These are phyloP conservation scores for Chloebia gouldiae DNA, from an alignment of 2,113 vertebrate genomes.

Conservation along the genomic window DNA sequence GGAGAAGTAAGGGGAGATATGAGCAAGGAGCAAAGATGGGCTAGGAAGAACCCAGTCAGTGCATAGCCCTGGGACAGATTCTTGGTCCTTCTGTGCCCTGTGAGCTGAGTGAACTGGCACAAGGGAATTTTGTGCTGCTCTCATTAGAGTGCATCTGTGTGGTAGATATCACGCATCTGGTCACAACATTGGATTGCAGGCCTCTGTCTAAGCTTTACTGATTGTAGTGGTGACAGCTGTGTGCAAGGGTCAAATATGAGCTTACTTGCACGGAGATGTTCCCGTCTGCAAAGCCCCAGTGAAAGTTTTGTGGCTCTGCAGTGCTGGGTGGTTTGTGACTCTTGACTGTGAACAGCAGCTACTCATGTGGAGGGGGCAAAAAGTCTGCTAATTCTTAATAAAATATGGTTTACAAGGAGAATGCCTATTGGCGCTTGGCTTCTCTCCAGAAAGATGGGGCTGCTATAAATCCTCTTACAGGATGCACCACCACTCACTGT, in stretches of 20 bases:
- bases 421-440: not conserved
- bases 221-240: not conserved
- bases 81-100: no score
- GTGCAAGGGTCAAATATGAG: not conserved
- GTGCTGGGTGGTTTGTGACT: not conserved
- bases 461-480: not conserved
- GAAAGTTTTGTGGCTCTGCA: not conserved
- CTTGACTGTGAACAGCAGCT: not conserved
- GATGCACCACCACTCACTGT: accelerated
- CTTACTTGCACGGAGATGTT: not conserved
- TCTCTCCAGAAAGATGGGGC: not conserved
- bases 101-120: not conserved
- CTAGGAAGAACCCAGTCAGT: not conserved
- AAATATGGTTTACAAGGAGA: not conserved
- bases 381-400: not conserved
- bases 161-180: not conserved
- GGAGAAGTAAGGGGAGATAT: not conserved
- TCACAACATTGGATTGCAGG: not conserved
- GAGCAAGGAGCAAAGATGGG: not conserved
- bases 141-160: no score
- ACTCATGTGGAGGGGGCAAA: not conserved
- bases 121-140: not conserved
- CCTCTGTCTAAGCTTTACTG: not conserved
- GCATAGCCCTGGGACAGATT: not conserved
- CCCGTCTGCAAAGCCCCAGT: not conserved